These are phyloP conservation scores for Papilio demoleus DNA, from an alignment of 2,888 invertebrate genomes.

Conservation along the genomic window DNA sequence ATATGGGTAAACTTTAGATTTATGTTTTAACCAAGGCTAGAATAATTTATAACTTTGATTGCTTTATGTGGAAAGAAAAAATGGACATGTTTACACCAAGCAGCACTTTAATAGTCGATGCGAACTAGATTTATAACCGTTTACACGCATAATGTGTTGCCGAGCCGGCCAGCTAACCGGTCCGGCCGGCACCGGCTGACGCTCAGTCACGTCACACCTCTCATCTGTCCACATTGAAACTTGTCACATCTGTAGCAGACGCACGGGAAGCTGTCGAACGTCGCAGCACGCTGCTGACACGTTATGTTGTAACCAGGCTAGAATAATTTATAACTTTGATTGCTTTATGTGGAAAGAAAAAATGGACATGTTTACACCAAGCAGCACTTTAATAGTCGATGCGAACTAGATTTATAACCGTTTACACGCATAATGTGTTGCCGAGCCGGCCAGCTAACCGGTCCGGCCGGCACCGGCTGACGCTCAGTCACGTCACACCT, in stretches of 20 bases:
- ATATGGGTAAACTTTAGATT: constrained; percentile 6
- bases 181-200: constrained; percentile 24
- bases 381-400: constrained; percentile 16
- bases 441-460: constrained; percentile 22
- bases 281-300: constrained; percentile 20
- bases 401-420: constrained; percentile 37
- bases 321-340: constrained; percentile 44
- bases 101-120: constrained; percentile 16
- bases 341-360: constrained; percentile 5
- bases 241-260: constrained; percentile 16
- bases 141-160: constrained; percentile 14
- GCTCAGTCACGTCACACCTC: constrained; percentile 15
- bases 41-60: constrained; percentile 16
- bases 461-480: constrained; percentile 27
- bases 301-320: constrained; percentile 67
- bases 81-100: constrained; percentile 20
- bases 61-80: constrained; percentile 8
- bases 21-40: not conserved
- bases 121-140: constrained; percentile 38
- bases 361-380: constrained; percentile 22
- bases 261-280: not conserved
- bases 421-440: constrained; percentile 17
- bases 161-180: constrained; percentile 25
- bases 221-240: constrained; percentile 17
- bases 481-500: constrained; percentile 15